Conservation (phyloP, 2,888 invertebrate genomes). For the Hemithea aestivaria region DNA sequence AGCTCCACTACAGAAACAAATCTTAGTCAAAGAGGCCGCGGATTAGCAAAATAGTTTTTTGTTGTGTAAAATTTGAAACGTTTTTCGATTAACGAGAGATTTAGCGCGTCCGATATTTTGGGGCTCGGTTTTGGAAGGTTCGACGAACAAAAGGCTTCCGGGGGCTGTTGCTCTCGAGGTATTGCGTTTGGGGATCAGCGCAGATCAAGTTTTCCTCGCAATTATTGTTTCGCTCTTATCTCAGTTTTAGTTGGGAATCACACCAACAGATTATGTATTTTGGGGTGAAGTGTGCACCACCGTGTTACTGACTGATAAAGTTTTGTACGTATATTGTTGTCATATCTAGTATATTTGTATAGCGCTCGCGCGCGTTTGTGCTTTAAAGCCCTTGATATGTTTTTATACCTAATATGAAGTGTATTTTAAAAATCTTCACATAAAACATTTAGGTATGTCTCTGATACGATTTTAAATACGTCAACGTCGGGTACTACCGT, state of each 20-base stretch:
- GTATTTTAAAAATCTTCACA: too few species aligned
- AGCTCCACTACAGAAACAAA: conserved; percentile 66
- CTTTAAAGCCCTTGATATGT: too few species aligned
- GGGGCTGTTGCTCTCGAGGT: conserved; percentile 48
- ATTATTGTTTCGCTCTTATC: conserved; percentile 37
- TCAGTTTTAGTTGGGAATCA: conserved; percentile 31
- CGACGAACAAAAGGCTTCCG: conserved; percentile 67
- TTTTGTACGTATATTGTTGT: too few species aligned
- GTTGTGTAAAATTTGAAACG: conserved; percentile 63
- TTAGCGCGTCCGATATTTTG: conserved; percentile 61
- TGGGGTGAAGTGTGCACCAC: conserved; percentile 3
- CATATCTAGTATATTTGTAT: neutral
- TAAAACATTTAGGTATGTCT: too few species aligned
- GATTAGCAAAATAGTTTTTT: conserved; percentile 66
- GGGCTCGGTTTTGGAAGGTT: conserved; percentile 30
- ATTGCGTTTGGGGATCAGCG: conserved; percentile 56
- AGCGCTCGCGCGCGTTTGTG: too few species aligned
- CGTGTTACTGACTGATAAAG: neutral
- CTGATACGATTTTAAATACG: too few species aligned
- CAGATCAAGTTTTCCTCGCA: conserved; percentile 54
- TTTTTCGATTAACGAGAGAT: conserved; percentile 67
- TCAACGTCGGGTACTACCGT: too few species aligned
- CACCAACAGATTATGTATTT: conserved; percentile 20
- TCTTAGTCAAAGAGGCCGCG: conserved; percentile 72
- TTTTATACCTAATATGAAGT: too few species aligned